Evolutionary conservation across 2,797 vertebrate species (phyloP), one percentile per base, ranked within the genome.

Genomic region (Gobionotothen gibberifrons): DNA sequence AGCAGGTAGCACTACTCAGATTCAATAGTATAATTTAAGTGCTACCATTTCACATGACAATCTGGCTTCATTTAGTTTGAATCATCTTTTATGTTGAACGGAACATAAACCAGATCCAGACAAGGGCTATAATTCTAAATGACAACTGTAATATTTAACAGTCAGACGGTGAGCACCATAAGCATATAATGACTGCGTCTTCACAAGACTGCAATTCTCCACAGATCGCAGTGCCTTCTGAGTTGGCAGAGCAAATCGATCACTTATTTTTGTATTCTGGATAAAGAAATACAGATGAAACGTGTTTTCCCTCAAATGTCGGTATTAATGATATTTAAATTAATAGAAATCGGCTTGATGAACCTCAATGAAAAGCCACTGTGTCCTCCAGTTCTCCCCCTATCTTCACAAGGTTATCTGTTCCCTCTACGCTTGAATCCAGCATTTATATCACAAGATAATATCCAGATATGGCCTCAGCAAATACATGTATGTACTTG

Each of bases 171-270:
- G 9, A 52, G 48, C 69, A 43, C 60, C 47, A 22, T 68, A 42
- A 63, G 60, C 54, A 61, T 47, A 52, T 73, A 71, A 79, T 74
- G 71, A 74, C 78, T 64, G 58, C 66, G 61, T 76, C 70, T 53
- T 67, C 57, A 72, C 46, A 36, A 39, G 59, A 67, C 59, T 43
- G 22, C 71, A 72, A 57, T 63, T 78, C 58, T 74, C 59, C 40
- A 26, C 46, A 68, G 68, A 79, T 61, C 61, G 32, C 17, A 49
- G 49, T 57, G 53, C 39, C 63, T 21, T 64, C 54, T 29, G 78
- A 66, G 49, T 70, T 48, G 29, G n/a, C 15, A 17, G 46, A 79
- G 55, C 72, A 66, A 74, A 79, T 76, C 61, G 46, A 76, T 76
- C 73, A 10, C 47, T 74, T 72, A 8, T 9, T 63, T 75, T 62